These are phyloP conservation scores for Sphaeramia orbicularis DNA, from an alignment of 2,797 vertebrate species.

Conservation along the genomic window DNA sequence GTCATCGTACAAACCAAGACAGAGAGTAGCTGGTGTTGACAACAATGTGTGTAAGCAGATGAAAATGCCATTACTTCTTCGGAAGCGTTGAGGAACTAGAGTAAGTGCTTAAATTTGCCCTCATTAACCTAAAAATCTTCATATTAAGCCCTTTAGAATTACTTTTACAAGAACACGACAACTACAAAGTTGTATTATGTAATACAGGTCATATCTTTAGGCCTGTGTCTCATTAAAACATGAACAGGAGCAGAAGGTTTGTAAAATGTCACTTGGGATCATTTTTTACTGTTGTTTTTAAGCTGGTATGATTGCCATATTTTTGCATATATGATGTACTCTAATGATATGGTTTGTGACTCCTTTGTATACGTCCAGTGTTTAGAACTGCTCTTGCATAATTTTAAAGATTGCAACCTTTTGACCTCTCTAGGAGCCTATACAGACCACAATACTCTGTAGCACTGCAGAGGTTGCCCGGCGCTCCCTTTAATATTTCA, in stretches of 20 bases:
- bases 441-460: slow-evolving; percentile 18
- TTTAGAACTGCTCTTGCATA: slow-evolving; percentile 22
- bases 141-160: background rate
- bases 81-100: background rate
- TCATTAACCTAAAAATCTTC: background rate
- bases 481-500: slow-evolving; percentile 92
- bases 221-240: slow-evolving; percentile 6
- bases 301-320: background rate
- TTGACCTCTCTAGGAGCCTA: slow-evolving; percentile 33
- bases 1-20: background rate
- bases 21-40: background rate
- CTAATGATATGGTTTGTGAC: background rate
- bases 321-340: background rate
- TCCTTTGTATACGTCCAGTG: slow-evolving; percentile 7
- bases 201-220: slow-evolving; percentile 8
- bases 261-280: background rate
- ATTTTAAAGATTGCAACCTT: slow-evolving; percentile 11
- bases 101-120: background rate
- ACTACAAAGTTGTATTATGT: background rate
- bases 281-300: background rate
- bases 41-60: background rate
- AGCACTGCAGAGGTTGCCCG: slow-evolving; percentile 62
- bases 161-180: slow-evolving; percentile 18
- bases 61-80: background rate
- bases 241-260: background rate